Evolutionary conservation across 2,888 invertebrate genomes (phyloP).

Genomic region (Thecocarcelia acutangulata): DNA sequence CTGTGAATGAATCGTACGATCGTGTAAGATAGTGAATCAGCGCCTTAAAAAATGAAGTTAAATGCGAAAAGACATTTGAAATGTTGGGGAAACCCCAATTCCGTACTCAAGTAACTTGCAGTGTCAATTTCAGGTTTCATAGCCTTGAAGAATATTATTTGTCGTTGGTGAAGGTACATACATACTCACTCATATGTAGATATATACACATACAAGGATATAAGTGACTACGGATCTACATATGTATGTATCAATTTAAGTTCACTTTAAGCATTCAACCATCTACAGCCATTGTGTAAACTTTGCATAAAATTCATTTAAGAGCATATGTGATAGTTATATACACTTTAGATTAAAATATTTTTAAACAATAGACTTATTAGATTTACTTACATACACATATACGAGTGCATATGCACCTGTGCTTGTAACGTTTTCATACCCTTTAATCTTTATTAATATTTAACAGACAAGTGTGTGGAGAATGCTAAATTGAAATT

Average conservation of each 20-base stretch:
- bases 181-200: too few species aligned
- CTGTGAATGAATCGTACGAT: too few species aligned
- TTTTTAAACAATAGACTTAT: slow-evolving; percentile 69
- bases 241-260: neutral
- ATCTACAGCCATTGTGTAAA: slow-evolving; percentile 42
- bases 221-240: neutral
- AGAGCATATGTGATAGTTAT: slow-evolving; percentile 27
- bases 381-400: slow-evolving; percentile 65
- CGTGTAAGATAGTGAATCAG: too few species aligned
- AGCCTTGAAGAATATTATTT: slow-evolving; percentile 27
- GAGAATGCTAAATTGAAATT: neutral
- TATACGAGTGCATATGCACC: too few species aligned
- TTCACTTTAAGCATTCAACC: slow-evolving; percentile 43
- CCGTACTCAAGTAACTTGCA: neutral
- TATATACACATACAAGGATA: too few species aligned
- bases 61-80: too few species aligned
- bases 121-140: slow-evolving; percentile 29
- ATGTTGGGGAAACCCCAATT: neutral
- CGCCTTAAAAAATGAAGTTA: too few species aligned
- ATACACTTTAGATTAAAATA: slow-evolving; percentile 70
- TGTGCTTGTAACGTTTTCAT: slow-evolving; percentile 39
- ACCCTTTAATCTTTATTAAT: slow-evolving; percentile 17
- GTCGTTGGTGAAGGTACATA: neutral
- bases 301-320: neutral
- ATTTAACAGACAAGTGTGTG: slow-evolving; percentile 3